Base-by-base conservation (phyloP, 2,797 vertebrate species). In the Danio tinwini region DNA sequence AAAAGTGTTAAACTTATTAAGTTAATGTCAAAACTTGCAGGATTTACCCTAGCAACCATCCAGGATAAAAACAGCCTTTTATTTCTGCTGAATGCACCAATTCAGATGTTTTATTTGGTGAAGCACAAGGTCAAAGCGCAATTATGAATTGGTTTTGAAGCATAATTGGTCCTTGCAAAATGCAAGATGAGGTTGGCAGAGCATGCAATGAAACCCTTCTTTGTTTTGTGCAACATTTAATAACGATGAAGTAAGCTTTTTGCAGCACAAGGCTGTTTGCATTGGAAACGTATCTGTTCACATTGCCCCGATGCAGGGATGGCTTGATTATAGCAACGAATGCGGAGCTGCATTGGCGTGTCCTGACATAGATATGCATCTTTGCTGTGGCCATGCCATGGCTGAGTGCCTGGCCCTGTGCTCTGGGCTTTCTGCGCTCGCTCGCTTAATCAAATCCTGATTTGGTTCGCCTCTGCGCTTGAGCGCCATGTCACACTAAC, bases 281-380 rank as follows among this genome's bases (percentile, higher is more conserved):
- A 58, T 69, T 83, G 71, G 76, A 80, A 76, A 67, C 76, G 79
- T 53, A 67, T 80, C 40, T 58, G 80, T 61, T 80, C 63, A 40
- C 74, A 67, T 79, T 76, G 71, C 62, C 81, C 79, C n/a, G 50
- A 59, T 44, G 21, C 67, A 59, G 59, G 62, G 8, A 37, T 49
- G 37, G 50, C 42, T 59, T 70, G 67, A 85, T 83, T 70, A 73
- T 68, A 62, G 49, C 68, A 71, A 49, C 59, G 65, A 63, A 73
- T 75, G 70, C 19, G 11, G 53, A 44, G 44, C 59, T 63, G 56
- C 64, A 63, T 67, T 63, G 70, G 39, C 63, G 40, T 78, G 65
- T 80, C 65, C 71, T 44, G 42, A 83, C 82, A 78, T 62, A 74
- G 82, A 83, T 86, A 78, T 73, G 42, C 69, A 86, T 86, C 82